Base-by-base conservation (phyloP, 2,797 vertebrate genomes). In the Enteromius paludinosus region DNA sequence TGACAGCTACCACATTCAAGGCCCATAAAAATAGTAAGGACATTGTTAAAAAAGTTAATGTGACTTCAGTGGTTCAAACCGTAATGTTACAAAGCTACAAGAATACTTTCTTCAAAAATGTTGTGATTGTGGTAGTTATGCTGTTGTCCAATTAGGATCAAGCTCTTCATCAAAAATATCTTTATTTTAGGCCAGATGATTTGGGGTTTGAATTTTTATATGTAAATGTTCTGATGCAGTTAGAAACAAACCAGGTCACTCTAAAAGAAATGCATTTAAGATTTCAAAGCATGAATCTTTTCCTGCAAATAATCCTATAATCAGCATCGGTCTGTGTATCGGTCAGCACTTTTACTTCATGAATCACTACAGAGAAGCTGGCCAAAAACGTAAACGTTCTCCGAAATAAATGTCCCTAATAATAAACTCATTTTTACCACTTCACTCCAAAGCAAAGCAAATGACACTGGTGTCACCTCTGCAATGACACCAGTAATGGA, bases 381-480 rank as follows among this genome's bases (percentile, higher is more conserved):
- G 75, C 33, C 28, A 59, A 68, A 68, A 68, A 70, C 17, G n/a
- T 5, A 20, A 71, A 78, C 45, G 14, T 38, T 65, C 72, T 11
- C 23, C 0, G 10, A 59, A 65, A 66, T 66, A 61, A 81, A 83
- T 54, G 52, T 73, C 7, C 28, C 75, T 59, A 83, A 77, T 54
- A 77, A 68, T 45, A 47, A 80, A 23, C 64, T 56, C 0, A 38
- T 83, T 83, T 71, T 69, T 35, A 18, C 33, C 25, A 66, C 77
- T 80, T 35, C 52, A 28, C 62, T 71, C 79, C 15, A 11, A n/a
- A n/a, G 30, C 56, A 47, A 66, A 74, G 59, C 64, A 81, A 81
- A 79, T 38, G 23, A 14, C 73, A 64, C 59, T 62, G 59, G 25
- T n/a, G 20, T 41, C 64, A 76, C 56, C n/a, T 45, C 25, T 5